Evolutionary conservation across 2,888 invertebrate genomes (phyloP).

Genomic region (Brachylomia viminalis): DNA sequence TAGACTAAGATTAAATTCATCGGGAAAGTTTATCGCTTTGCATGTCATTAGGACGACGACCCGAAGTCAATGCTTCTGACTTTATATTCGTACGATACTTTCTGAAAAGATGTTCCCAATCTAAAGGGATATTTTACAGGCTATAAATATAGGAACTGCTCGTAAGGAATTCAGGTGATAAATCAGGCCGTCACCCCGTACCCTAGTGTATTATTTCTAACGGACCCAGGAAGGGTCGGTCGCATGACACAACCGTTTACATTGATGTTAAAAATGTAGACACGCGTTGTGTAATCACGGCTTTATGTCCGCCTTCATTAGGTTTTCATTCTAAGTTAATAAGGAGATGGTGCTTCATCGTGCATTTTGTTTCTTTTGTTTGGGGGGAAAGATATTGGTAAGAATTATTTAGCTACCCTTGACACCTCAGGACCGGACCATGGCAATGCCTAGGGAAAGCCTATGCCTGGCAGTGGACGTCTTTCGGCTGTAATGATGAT

Average conservation of each 20-base stretch:
- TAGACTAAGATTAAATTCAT: neutral
- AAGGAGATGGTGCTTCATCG: conserved; percentile 21
- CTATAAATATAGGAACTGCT: conserved; percentile 9
- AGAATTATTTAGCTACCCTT: neutral
- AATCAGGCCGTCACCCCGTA: conserved; percentile 27
- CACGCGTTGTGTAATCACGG: conserved; percentile 42
- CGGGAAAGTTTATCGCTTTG: neutral
- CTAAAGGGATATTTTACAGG: neutral
- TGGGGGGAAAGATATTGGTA: no score
- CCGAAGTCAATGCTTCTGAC: neutral
- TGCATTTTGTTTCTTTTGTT: no score
- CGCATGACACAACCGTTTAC: conserved; percentile 57
- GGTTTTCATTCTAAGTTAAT: conserved; percentile 27
- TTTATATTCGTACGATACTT: neutral
- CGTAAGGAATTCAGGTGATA: conserved; percentile 36
- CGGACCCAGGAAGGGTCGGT: conserved; percentile 37
- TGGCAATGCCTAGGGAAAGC: neutral
- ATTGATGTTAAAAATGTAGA: conserved; percentile 60
- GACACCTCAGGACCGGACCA: neutral
- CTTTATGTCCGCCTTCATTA: conserved; percentile 34
- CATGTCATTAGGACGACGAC: no score
- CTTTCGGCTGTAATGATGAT: neutral
- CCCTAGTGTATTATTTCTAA: conserved; percentile 51
- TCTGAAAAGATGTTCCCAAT: neutral
- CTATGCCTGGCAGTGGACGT: neutral